Base-by-base conservation (phyloP, 2,113 vertebrate species). In the Octodon degus region DNA sequence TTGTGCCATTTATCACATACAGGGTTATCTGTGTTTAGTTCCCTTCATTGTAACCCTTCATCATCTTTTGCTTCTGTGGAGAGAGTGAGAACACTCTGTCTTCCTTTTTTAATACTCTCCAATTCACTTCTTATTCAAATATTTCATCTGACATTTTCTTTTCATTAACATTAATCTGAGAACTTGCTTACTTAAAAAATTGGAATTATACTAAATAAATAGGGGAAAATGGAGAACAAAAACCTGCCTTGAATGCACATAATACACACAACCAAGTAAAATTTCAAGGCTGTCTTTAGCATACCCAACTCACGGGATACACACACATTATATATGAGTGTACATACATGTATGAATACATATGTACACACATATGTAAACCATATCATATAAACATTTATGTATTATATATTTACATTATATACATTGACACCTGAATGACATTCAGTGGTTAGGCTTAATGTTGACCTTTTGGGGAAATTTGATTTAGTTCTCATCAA, bases 121-220 rank as follows among this genome's bases (percentile, higher is more conserved):
- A 67, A 92, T 94, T 89, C 30, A 88, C 55, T 85, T 30, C 43
- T 94, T 89, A 89, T 79, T 93, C 94, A 95, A 94, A 87, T 14
- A 65, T 94, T 88, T 84, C 22, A 60, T 88, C 65, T 94, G 47
- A 85, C 27, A 96, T 87, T 95, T 94, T 96, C 25, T 87, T 90
- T 94, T 89, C 25, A 88, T 85, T 93, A 95, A 91, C 20, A 89
- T n/a, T 86, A 86, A 97, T 96, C 20, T 92, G 50, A 90, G 58
- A 95, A 80, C 8, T 13, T 14, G 47, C n/a, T 72, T 89, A 60
- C 37, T 89, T 90, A 67, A 93, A 80, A 53, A 95, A 88, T 87
- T 70, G 90, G 80, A 84, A 47, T 17, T 53, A 80, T 37, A 53
- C 7, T 93, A 95, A 81, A 82, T 70, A 89, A 82, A 70, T 65